Evolutionary conservation across 2,888 invertebrate species (phyloP), one percentile per base, ranked within the genome.

Genomic region (Metallyticus violacea): DNA sequence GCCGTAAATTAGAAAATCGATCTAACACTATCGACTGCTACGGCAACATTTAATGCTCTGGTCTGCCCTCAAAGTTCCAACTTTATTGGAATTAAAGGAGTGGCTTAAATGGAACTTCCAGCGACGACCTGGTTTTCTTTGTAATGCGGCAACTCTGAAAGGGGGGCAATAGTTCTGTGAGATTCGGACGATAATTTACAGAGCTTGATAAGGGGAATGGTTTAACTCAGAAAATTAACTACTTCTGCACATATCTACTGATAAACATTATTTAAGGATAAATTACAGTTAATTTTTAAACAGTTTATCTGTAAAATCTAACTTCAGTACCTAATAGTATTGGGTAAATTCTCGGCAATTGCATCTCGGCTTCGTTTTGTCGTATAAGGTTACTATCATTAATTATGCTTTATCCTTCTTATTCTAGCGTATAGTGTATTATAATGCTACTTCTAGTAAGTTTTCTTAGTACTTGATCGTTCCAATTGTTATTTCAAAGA

Each of bases 1-100:
- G 90, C 90, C 90, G 91, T 91, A 91, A 91, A 91, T 91, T 91
- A 90, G 89, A 89, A 90, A 90, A 91, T 91, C 91, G 91, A 91
- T 90, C 90, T 90, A 89, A 88, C 90, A 89, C 90, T 90, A 91
- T 91, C 91, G 90, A 90, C 90, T 85, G 76, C 27, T 27, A 76
- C 76, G 28, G 80, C 79, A 80, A 80, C 79, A 62, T 80, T 85
- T 85, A 85, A 85, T 85, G 85, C 80, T 79, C 80, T 85, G 29
- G n/a, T 28, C 81, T 62, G 40, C 80, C 27, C 77, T 6, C 28
- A 81, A 81, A 62, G 9, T 79, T 29, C 28, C 27, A 62, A 80
- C 81, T 62, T 85, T 85, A 85, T 85, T 85, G 85, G 85, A 85
- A 85, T 85, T 85, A 80, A 85, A 81, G 77, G 85, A 26, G 15